Base-by-base conservation (phyloP, 2,888 invertebrate genomes). In the Ctena decussata region DNA sequence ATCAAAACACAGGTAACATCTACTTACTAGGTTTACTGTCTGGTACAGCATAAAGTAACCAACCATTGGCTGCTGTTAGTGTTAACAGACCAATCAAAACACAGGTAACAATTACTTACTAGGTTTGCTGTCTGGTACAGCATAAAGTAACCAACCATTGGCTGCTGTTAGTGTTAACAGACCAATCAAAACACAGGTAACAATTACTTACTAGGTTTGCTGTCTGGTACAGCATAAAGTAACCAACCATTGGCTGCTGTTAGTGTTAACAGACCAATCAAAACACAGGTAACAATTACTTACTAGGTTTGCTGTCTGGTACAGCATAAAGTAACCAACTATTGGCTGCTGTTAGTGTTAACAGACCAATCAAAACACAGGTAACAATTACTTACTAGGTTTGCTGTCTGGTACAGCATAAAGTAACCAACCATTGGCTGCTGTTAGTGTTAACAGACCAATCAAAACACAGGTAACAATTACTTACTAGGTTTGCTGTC, bases 1-100 rank as follows among this genome's bases (percentile, higher is more conserved):
- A 95, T 80, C 39, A 95, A 74, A 57, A 96, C 15, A n/a, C n/a
- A n/a, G n/a, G n/a, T n/a, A n/a, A n/a, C n/a, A 41, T 6, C 18
- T 27, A 82, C 87, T 80, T 74, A 87, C 87, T 65, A 75, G 74
- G n/a, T 60, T 18, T 2, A 60, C 74, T 41, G 53, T 1, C 80
- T 60, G 72, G 41, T 69, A 72, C 18, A 69, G 37, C 49, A 69
- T 80, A 60, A 12, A 21, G 6, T 12, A 60, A 60, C 60, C 60
- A 60, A 8, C 60, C 30, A 27, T 60, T 60, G 60, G 60, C 60
- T 30, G 30, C 30, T 60, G n/a, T 60, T 30, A 60, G 18, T 11
- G 60, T 60, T 21, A 60, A 21, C 15, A 41, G 15, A 41, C 41
- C 41, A 41, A 41, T 41, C 41, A 41, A 11, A n/a, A n/a, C n/a